A percentile compares a stretch with the other conserved stretches of the same genome.
Conservation (phyloP, 2,888 invertebrate genomes). For the Poecilobothrus nobilitatus region DNA sequence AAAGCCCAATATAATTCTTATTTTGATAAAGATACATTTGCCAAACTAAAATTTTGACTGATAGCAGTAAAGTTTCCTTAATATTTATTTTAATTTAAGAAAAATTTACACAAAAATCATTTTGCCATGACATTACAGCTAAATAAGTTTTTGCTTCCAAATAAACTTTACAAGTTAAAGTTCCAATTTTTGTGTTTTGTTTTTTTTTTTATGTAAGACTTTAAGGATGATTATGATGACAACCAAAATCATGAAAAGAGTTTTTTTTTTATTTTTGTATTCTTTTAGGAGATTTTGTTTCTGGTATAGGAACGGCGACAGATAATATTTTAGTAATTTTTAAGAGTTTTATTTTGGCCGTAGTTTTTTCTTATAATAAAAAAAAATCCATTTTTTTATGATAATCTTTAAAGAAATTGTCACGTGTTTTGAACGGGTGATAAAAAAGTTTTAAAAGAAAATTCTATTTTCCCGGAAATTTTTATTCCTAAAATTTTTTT, state of each 20-base stretch:
- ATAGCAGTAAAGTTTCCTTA: no score
- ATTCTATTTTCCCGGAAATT: not conserved
- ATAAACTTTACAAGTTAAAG: not conserved
- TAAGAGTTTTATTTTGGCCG: not conserved
- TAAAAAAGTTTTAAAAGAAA: not conserved
- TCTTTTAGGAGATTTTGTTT: not conserved
- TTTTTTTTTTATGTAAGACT: not conserved
- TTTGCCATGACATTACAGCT: no score
- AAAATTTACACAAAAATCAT: no score
- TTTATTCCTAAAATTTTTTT: no score
- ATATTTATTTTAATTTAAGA: no score
- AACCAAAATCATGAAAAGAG: not conserved
- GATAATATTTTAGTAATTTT: conserved; percentile 6
- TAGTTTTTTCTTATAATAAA: not conserved
- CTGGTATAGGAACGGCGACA: not conserved
- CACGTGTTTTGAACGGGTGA: not conserved
- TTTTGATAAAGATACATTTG: no score
- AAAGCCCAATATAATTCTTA: no score
- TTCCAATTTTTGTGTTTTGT: not conserved
- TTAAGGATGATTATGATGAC: not conserved
- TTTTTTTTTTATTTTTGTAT: not conserved
- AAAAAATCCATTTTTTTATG: not conserved
- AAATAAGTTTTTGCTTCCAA: not conserved
- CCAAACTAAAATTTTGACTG: no score
- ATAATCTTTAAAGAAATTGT: not conserved